These are phyloP conservation scores for Lymantria dispar DNA, from an alignment of 2,888 invertebrate species.

Conservation along the genomic window DNA sequence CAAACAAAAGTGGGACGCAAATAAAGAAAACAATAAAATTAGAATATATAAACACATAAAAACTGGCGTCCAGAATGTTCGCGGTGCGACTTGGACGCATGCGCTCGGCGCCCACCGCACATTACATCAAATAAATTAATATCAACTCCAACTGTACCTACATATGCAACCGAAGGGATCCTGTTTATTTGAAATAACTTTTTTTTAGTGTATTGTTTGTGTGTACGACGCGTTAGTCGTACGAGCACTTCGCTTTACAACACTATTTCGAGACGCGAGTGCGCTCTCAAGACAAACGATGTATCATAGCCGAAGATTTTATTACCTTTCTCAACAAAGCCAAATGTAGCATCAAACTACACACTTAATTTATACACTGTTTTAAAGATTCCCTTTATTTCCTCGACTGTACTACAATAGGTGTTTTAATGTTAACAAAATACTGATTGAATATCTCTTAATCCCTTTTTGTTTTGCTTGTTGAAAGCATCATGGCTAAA, in stretches of 20 bases:
- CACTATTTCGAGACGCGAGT: conserved; percentile 35
- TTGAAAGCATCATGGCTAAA: conserved; percentile 18
- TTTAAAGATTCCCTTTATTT: conserved; percentile 4
- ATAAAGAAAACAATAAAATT: conserved; percentile 83
- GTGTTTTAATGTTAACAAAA: conserved; percentile 4
- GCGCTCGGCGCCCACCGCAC: conserved; percentile 52
- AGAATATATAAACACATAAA: conserved; percentile 82
- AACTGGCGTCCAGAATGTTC: conserved; percentile 71
- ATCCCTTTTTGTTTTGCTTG: conserved; percentile 10
- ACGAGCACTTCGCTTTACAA: conserved; percentile 31
- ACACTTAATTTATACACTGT: conserved; percentile 12
- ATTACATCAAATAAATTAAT: conserved; percentile 67
- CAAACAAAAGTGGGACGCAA: conserved; percentile 82
- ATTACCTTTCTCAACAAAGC: conserved; percentile 21
- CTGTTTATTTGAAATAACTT: conserved; percentile 45
- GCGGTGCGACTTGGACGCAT: conserved; percentile 59
- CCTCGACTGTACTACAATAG: conserved; percentile 12
- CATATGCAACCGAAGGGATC: conserved; percentile 38
- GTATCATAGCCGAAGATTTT: conserved; percentile 19
- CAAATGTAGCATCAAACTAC: conserved; percentile 10
- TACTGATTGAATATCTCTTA: conserved; percentile 2
- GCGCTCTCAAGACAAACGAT: conserved; percentile 23
- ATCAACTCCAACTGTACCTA: conserved; percentile 44
- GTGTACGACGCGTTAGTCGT: conserved; percentile 31
- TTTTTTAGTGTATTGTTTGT: conserved; percentile 44